Conservation (phyloP, 2,113 vertebrate species). For the Archilochus colubris region DNA sequence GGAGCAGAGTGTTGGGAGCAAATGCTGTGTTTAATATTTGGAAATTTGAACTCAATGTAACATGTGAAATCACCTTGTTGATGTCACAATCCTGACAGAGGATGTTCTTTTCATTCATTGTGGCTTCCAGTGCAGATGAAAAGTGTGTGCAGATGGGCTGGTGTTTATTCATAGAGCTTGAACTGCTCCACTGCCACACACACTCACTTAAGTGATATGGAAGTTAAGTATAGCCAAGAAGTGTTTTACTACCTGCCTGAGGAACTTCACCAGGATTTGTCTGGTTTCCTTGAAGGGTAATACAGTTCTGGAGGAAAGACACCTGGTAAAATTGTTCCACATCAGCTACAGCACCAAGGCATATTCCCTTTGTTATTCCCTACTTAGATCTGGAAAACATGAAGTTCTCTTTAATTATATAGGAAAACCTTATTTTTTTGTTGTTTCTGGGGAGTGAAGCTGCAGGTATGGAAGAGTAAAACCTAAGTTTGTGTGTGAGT, state of each 20-base stretch:
- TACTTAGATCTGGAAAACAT: not conserved
- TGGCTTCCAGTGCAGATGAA: not conserved
- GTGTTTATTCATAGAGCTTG: not conserved
- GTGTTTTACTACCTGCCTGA: not conserved
- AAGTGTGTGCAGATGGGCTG: not conserved
- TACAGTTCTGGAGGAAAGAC: not conserved
- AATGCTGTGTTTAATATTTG: not conserved
- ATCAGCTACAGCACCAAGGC: not conserved
- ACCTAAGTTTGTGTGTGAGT: not conserved
- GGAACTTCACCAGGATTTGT: not conserved
- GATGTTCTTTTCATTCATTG: not conserved
- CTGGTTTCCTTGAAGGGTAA: not conserved
- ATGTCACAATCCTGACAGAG: not conserved
- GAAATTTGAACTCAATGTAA: not conserved
- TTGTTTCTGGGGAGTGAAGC: not conserved
- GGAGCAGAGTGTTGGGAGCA: not conserved
- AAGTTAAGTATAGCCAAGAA: not conserved
- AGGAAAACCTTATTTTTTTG: not conserved
- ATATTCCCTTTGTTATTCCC: not conserved
- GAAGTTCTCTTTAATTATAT: not conserved
- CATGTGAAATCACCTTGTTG: not conserved
- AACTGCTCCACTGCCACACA: not conserved
- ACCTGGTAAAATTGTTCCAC: not conserved
- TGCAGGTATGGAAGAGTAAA: not conserved
- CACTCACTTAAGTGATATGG: not conserved